Conservation (phyloP, 2,888 invertebrate genomes). For the Petrolisthes manimaculis region DNA sequence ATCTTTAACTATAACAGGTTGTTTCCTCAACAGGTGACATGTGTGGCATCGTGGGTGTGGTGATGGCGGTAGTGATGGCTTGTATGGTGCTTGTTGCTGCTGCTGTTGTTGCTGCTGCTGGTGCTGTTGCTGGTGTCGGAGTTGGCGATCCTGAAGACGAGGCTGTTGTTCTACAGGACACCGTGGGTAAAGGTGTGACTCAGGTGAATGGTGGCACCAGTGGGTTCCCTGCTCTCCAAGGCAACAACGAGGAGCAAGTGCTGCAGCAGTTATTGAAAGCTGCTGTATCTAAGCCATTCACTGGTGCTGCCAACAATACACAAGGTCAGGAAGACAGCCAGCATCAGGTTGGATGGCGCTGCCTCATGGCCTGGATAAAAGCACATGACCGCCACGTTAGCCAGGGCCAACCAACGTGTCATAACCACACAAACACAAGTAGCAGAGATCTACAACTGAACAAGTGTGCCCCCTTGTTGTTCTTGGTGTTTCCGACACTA, state of each 20-base stretch:
- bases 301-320: neutral
- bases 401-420: neutral
- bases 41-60: constrained; percentile 10
- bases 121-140: too few relatives aligned
- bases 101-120: neutral
- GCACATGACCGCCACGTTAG: neutral
- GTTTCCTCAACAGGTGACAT: constrained; percentile 8
- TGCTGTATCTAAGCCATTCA: neutral
- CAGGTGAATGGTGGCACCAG: neutral
- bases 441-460: neutral
- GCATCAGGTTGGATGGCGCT: constrained; percentile 29
- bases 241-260: neutral
- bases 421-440: neutral
- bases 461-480: constrained; percentile 32
- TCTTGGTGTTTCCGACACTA: constrained; percentile 37
- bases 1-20: neutral
- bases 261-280: neutral
- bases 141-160: neutral
- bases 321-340: neutral
- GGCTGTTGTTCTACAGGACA: neutral
- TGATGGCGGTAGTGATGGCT: constrained; percentile 10
- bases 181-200: neutral
- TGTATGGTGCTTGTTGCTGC: neutral
- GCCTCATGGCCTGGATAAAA: constrained; percentile 18
- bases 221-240: neutral